phyloP scores from a whole-genome alignment of 1,140 invertebrate species.

The Probaryconus sp. region DNA sequence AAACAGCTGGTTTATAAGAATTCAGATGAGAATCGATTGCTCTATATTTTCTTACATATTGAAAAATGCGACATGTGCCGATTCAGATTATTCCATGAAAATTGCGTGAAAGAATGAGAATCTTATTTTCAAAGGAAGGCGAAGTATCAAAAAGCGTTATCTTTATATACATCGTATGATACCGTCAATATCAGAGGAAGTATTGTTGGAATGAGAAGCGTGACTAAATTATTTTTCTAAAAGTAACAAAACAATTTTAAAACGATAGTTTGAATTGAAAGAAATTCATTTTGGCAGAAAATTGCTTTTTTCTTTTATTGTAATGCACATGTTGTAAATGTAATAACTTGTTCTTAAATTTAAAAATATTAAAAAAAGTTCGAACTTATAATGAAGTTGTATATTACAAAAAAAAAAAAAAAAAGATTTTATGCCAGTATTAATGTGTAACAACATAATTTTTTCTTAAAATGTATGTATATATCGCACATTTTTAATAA shows the following conservation, averaged over 20 bases:
- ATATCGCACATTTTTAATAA: slow-evolving; percentile 17
- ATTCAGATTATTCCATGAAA: slow-evolving; percentile 13
- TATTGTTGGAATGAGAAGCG: slow-evolving; percentile 20
- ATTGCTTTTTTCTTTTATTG: slow-evolving; percentile 19
- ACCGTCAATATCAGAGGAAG: slow-evolving; percentile 19
- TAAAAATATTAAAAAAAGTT: too few species aligned
- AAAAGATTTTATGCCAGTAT: slow-evolving; percentile 3
- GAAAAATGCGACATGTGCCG: slow-evolving; percentile 1
- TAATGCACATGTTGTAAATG: slow-evolving; percentile 9
- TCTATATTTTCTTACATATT: slow-evolving; percentile 44
- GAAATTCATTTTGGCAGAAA: slow-evolving; percentile 18
- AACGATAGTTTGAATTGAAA: slow-evolving; percentile 24
- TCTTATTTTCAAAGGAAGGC: slow-evolving; percentile 30
- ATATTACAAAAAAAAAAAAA: slow-evolving; percentile 4
- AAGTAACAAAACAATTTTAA: slow-evolving; percentile 28
- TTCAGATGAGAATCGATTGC: slow-evolving; percentile 12
- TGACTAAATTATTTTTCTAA: slow-evolving; percentile 48
- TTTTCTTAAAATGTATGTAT: not conserved
- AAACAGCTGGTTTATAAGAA: slow-evolving; percentile 1
- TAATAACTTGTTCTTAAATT: slow-evolving; percentile 32
- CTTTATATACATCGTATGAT: slow-evolving; percentile 28
- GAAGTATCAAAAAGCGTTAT: slow-evolving; percentile 39
- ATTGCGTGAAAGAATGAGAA: slow-evolving; percentile 8
- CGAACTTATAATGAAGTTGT: slow-evolving; percentile 6
- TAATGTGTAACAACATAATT: too few species aligned